Percentiles rank a stretch among this genome's conserved stretches.
Conservation (phyloP, 2,888 invertebrate species). For the Sesamia inferens region DNA sequence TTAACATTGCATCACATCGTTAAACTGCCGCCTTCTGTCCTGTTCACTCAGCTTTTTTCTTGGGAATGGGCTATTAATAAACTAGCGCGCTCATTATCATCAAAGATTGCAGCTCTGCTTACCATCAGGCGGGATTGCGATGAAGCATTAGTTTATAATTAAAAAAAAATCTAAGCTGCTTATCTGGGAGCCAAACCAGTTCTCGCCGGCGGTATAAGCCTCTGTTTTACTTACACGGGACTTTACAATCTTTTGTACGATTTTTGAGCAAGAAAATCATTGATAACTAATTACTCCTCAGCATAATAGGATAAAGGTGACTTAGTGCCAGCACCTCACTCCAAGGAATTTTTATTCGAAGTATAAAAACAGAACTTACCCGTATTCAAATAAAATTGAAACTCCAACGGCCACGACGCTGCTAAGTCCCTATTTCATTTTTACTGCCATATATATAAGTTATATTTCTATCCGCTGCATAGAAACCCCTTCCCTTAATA, state of each 20-base stretch:
- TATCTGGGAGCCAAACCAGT: no score
- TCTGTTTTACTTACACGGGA: not conserved
- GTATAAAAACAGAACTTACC: not conserved
- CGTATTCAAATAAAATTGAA: not conserved
- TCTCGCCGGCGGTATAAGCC: not conserved
- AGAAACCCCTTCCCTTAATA: constrained; percentile 17
- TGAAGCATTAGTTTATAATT: no score
- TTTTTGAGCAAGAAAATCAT: not conserved
- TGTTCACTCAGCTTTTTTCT: no score
- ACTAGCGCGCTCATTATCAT: no score
- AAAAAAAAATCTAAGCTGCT: no score
- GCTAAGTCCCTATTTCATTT: not conserved
- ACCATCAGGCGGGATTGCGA: no score
- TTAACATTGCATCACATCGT: no score
- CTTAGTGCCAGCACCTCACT: not conserved
- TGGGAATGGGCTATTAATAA: no score
- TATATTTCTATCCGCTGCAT: not conserved
- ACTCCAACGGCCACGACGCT: not conserved
- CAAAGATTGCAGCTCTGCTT: no score
- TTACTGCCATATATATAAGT: not conserved
- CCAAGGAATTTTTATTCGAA: not conserved
- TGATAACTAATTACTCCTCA: not conserved
- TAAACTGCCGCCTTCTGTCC: no score
- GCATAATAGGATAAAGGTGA: no score
- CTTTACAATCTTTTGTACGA: not conserved